These are phyloP conservation scores for Rhamphomyia laevipes DNA, from an alignment of 2,888 invertebrate species.

Conservation along the genomic window DNA sequence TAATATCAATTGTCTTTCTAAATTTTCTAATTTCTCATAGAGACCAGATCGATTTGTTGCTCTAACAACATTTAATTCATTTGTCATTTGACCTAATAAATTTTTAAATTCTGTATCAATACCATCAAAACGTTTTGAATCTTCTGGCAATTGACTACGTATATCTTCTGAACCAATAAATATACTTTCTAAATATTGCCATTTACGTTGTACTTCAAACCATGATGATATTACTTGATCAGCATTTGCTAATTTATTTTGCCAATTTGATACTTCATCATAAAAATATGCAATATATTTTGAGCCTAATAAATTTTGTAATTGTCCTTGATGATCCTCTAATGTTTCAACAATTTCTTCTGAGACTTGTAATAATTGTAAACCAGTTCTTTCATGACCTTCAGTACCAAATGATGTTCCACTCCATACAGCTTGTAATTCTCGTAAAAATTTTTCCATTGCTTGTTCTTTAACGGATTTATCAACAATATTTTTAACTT, in stretches of 20 bases:
- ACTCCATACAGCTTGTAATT: constrained; percentile 72
- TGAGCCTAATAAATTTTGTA: constrained; percentile 92
- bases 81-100: constrained; percentile 43
- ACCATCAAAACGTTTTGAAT: constrained; percentile 75
- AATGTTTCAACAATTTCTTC: constrained; percentile 84
- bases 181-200: constrained; percentile 90
- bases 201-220: constrained; percentile 88
- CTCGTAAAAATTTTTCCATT: constrained; percentile 90
- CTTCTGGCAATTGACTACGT: constrained; percentile 77
- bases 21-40: constrained; percentile 59
- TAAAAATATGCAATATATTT: constrained; percentile 83
- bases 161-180: constrained; percentile 95
- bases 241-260: constrained; percentile 74
- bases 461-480: constrained; percentile 91
- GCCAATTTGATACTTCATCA: constrained; percentile 77
- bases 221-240: constrained; percentile 72
- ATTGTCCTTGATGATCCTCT: constrained; percentile 89
- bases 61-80: constrained; percentile 70
- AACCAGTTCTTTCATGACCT: constrained; percentile 67
- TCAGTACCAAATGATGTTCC: constrained; percentile 70
- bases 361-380: constrained; percentile 62
- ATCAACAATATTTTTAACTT: constrained; percentile 89
- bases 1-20: constrained; percentile 58
- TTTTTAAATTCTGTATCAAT: constrained; percentile 79
- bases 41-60: constrained; percentile 71